Evolutionary conservation across 2,797 vertebrate species (phyloP), one percentile per base, ranked within the genome.

Genomic region (Peromyscus eremicus): DNA sequence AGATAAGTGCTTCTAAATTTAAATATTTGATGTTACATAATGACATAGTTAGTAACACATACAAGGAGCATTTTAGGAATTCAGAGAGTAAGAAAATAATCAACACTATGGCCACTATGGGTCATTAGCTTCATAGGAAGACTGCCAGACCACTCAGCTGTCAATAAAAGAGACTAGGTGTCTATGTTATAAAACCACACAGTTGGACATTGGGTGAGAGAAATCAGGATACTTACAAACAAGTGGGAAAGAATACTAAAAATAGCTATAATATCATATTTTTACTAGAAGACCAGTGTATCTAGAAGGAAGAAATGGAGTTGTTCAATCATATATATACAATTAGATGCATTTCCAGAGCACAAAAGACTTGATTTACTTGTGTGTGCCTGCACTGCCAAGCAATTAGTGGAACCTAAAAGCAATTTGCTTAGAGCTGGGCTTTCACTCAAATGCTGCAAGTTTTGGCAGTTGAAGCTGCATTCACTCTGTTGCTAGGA

Each of bases 371-470:
- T 93, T 81, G 46, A 85, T 94, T 90, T 91, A 89, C n/a, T n/a
- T 95, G 81, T 66, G 75, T 57, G 21, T 82, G 37, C 9, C 32
- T 90, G 52, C 3, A 43, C 75, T 52, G 49, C 79, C 85, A 96
- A 73, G 62, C 86, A 91, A 89, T 96, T 95, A 97, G 73, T 34
- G 64, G 62, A 97, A 97, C 93, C 57, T 17, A 94, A 94, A 92
- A 91, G 85, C 96, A 86, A 7, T 93, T 95, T 95, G 75, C 89
- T 71, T 60, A 97, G 52, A 89, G 11, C 76, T 94, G 83, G 75
- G 79, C 85, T 97, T 97, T 83, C 64, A 86, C 49, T 91, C 82
- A 95, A 91, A 96, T 70, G 19, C 3, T 25, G 21, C 13, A 71
- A 82, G 16, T 91, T 95, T 76, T 92, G 80, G n/a, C 85, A 66